A percentile compares a stretch with the other conserved stretches of the same genome.
phyloP scores from a whole-genome alignment of 1,140 invertebrate genomes.

The Drosophila pandora region DNA sequence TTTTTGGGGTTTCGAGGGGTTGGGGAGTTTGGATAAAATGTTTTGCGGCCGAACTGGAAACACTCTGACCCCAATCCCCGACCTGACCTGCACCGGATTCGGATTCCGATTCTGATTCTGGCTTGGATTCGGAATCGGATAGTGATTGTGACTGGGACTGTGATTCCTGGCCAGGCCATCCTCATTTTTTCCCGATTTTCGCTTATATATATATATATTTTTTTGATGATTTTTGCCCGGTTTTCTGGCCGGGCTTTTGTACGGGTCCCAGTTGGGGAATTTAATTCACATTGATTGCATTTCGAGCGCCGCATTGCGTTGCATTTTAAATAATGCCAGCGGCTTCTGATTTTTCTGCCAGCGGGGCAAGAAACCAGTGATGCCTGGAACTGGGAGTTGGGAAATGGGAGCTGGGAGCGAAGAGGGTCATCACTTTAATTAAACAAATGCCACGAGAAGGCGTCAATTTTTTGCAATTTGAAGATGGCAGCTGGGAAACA shows the following conservation, averaged over 20 bases:
- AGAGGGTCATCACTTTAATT: constrained; percentile 71
- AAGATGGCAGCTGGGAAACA: constrained; percentile 20
- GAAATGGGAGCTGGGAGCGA: background rate
- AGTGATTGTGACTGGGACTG: constrained; percentile 31
- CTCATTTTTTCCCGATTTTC: background rate
- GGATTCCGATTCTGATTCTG: constrained; percentile 42
- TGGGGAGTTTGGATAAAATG: constrained; percentile 62
- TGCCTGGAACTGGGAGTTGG: no score
- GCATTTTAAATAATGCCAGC: constrained; percentile 80
- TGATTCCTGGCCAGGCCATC: constrained; percentile 23
- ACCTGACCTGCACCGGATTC: constrained; percentile 40
- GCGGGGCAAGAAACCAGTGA: constrained; percentile 12
- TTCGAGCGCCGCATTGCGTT: constrained; percentile 78
- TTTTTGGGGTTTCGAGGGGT: no score
- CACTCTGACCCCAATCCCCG: constrained; percentile 51
- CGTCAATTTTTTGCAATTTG: constrained; percentile 49
- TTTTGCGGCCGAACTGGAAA: constrained; percentile 64
- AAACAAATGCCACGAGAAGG: constrained; percentile 74
- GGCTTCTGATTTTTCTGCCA: constrained; percentile 59
- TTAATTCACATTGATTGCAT: constrained; percentile 81
- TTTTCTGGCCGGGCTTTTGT: background rate
- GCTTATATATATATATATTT: background rate
- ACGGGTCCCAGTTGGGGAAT: constrained; percentile 60
- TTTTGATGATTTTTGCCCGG: background rate
- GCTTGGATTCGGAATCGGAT: constrained; percentile 42